These are phyloP conservation scores for Scaptomyza hsui DNA, from an alignment of 1,140 invertebrate species.

Conservation along the genomic window DNA sequence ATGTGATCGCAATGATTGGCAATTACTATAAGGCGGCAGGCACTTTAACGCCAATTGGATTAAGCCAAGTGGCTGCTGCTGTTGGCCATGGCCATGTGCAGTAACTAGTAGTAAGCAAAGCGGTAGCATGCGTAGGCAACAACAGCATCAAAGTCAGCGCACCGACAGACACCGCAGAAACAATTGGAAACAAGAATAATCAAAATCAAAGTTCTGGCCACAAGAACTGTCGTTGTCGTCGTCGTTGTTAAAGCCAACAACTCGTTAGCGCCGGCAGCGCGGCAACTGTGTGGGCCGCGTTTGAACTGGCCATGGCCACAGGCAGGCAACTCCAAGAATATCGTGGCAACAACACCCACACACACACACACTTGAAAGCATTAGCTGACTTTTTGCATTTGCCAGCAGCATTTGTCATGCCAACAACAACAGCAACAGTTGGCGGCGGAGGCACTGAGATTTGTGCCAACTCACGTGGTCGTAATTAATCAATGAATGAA, in stretches of 20 bases:
- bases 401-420: slow-evolving; percentile 47
- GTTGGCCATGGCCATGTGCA: slow-evolving; percentile 33
- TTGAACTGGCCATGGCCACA: slow-evolving; percentile 63
- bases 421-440: slow-evolving; percentile 46
- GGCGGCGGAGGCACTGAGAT: slow-evolving; percentile 16
- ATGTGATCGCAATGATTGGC: slow-evolving; percentile 18
- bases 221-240: slow-evolving; percentile 34
- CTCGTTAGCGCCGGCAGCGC: slow-evolving; percentile 42
- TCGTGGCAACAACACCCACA: slow-evolving; percentile 6
- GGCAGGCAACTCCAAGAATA: not conserved
- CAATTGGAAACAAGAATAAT: not conserved
- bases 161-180: slow-evolving; percentile 39
- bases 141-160: slow-evolving; percentile 21
- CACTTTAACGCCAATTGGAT: slow-evolving; percentile 17
- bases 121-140: not conserved
- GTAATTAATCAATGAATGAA: slow-evolving; percentile 32
- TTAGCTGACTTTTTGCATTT: slow-evolving; percentile 21
- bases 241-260: slow-evolving; percentile 1
- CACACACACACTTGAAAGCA: slow-evolving; percentile 19
- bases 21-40: slow-evolving; percentile 23
- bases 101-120: not conserved
- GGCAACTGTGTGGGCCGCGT: slow-evolving; percentile 49
- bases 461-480: slow-evolving; percentile 33
- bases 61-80: slow-evolving; percentile 17
- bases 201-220: slow-evolving; percentile 48